Conservation (phyloP, 2,888 invertebrate species). For the Bugula neritina region DNA sequence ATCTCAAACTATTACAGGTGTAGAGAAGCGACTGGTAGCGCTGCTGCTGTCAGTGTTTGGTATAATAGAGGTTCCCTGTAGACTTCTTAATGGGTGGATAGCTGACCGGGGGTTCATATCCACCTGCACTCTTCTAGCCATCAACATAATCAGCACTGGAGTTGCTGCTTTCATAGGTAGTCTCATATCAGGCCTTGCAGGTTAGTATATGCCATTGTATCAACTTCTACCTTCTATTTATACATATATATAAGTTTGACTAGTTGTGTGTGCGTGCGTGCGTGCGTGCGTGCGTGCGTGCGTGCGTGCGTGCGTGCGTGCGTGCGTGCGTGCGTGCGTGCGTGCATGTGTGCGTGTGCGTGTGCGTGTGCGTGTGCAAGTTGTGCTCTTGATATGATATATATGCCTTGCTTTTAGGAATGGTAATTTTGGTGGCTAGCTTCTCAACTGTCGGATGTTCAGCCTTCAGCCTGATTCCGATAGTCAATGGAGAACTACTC, state of each 20-base stretch:
- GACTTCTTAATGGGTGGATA: not conserved
- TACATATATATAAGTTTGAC: too few species aligned
- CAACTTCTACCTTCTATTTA: too few species aligned
- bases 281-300: too few species aligned
- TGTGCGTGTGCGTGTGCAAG: too few species aligned
- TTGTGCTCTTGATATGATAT: too few species aligned
- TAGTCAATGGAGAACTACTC: not conserved
- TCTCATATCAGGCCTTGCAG: not conserved
- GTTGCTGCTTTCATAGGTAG: not conserved
- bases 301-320: too few species aligned
- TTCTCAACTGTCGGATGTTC: not conserved
- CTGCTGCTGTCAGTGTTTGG: not conserved
- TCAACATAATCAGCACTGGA: not conserved
- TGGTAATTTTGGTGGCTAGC: not conserved
- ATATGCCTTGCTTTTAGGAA: not conserved
- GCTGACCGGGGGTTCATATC: slow-evolving; percentile 6
- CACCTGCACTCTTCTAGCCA: not conserved
- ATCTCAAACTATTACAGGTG: too few species aligned
- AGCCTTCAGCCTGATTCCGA: not conserved
- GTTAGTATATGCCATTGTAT: too few species aligned
- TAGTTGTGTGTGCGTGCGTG: too few species aligned
- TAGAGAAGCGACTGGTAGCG: not conserved
- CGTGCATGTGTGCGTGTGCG: too few species aligned
- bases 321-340: too few species aligned
- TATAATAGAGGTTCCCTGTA: not conserved